Evolutionary conservation across 2,113 vertebrate species (phyloP), one percentile per base, ranked within the genome.

Genomic region (Marmota flaviventris): DNA sequence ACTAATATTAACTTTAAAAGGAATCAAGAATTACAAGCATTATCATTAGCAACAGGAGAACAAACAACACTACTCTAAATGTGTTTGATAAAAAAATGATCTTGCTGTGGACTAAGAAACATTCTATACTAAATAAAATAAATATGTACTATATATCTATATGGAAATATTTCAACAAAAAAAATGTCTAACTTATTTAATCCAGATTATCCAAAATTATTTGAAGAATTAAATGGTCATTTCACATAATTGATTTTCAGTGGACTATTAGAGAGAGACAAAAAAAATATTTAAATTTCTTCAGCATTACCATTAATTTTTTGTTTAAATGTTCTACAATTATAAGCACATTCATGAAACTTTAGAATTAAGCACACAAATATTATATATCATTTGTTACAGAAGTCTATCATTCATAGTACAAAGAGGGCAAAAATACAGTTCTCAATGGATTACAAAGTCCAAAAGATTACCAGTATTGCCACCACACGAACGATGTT

Each of bases 1-100:
- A 65, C 29, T 56, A 84, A 76, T 78, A 85, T 45, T 88, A 24
- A 93, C 76, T 90, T 84, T 69, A 94, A 73, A 42, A 79, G 13
- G 18, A 76, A 70, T 78, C 5, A 83, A 18, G n/a, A 84, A 93
- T 6, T 51, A 48, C 2, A 84, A 75, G 5, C 8, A 76, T 24
- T 78, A 42, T 69, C 0, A 22, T 32, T 93, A 75, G 87, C 5
- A 85, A 32, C 8, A 85, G 10, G 53, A 86, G 42, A 76, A 24
- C 18, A 63, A 69, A 94, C 9, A 72, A 58, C 2, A 73, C 11
- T 29, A 56, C 7, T 86, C 0, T 65, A 4, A 93, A 27, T 85
- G 29, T 53, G 5, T 16, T 87, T 81, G 37, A 58, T 29, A 73
- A 58, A 94, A 37, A 2, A 51, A 29, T n/a, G 73, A 58, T 39